Evolutionary conservation across 2,113 vertebrate genomes (phyloP).

Genomic region (Oplegnathus fasciatus): DNA sequence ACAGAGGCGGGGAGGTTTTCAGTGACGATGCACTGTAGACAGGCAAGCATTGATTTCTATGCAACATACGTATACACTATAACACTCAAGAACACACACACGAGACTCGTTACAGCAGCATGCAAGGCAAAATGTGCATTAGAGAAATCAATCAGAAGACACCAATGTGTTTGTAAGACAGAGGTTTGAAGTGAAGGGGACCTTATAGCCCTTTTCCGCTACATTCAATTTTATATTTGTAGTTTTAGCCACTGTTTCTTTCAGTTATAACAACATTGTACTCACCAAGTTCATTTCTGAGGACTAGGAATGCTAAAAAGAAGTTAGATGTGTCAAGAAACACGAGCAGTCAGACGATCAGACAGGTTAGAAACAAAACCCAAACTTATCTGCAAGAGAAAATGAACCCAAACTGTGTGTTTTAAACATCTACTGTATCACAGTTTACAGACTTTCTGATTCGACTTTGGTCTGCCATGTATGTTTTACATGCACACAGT

Average conservation of each 20-base stretch:
- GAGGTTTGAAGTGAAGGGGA: neutral
- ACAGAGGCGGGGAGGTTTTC: neutral
- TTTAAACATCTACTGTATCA: neutral
- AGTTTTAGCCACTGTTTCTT: neutral
- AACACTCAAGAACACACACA: neutral
- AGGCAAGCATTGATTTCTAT: constrained; percentile 28
- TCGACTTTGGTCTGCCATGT: neutral
- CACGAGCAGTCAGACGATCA: too few species aligned
- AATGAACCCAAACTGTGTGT: too few species aligned
- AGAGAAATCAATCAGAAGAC: neutral
- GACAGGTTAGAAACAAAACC: too few species aligned
- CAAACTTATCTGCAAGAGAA: too few species aligned
- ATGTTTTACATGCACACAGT: neutral
- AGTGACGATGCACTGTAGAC: constrained; percentile 21
- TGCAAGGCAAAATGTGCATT: neutral
- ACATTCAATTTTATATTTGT: neutral
- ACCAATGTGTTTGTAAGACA: neutral
- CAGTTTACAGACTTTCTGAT: neutral
- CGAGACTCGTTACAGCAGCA: neutral
- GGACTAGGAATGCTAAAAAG: too few species aligned
- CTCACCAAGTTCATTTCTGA: too few species aligned
- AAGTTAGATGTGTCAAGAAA: too few species aligned
- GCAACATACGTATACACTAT: constrained; percentile 13
- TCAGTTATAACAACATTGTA: neutral
- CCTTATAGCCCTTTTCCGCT: too few species aligned